Evolutionary conservation across 2,797 vertebrate genomes (phyloP).

Genomic region (Notoglanidium macrostoma): DNA sequence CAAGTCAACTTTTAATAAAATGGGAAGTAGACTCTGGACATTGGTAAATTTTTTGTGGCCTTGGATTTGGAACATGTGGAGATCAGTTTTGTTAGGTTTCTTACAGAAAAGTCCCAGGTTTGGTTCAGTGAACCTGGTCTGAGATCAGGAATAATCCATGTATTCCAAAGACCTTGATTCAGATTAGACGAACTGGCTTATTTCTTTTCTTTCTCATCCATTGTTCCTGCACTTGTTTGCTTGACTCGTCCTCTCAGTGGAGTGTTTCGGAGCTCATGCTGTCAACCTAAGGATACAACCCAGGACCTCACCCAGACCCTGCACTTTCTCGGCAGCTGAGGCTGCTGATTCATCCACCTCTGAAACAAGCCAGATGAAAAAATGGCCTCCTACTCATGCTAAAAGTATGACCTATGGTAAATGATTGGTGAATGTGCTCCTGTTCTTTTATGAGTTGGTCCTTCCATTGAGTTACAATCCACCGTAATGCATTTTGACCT

Average conservation of each 20-base stretch:
- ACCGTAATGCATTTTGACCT: slow-evolving; percentile 2
- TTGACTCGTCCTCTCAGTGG: slow-evolving; percentile 36
- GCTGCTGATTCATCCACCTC: slow-evolving; percentile 51
- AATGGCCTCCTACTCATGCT: slow-evolving; percentile 30
- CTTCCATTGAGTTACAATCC: background rate
- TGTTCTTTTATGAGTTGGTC: slow-evolving; percentile 27
- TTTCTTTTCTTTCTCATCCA: background rate
- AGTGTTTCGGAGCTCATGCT: slow-evolving; percentile 32
- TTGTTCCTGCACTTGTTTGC: slow-evolving; percentile 44
- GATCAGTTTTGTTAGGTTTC: background rate
- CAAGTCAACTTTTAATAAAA: background rate
- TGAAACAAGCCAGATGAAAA: slow-evolving; percentile 27
- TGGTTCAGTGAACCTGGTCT: background rate
- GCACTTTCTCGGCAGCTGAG: slow-evolving; percentile 42
- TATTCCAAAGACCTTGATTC: background rate
- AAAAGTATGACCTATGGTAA: slow-evolving; percentile 11
- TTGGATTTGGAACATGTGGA: background rate
- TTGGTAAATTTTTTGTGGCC: background rate
- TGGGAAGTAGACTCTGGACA: background rate
- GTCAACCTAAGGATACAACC: slow-evolving; percentile 35
- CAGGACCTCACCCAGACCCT: slow-evolving; percentile 35
- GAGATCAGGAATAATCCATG: background rate
- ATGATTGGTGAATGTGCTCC: slow-evolving; percentile 21
- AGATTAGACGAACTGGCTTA: background rate
- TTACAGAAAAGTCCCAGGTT: background rate